phyloP scores from a whole-genome alignment of 37 sponge, comb jelly and placozoan species.

The Bolinopsis microptera region DNA sequence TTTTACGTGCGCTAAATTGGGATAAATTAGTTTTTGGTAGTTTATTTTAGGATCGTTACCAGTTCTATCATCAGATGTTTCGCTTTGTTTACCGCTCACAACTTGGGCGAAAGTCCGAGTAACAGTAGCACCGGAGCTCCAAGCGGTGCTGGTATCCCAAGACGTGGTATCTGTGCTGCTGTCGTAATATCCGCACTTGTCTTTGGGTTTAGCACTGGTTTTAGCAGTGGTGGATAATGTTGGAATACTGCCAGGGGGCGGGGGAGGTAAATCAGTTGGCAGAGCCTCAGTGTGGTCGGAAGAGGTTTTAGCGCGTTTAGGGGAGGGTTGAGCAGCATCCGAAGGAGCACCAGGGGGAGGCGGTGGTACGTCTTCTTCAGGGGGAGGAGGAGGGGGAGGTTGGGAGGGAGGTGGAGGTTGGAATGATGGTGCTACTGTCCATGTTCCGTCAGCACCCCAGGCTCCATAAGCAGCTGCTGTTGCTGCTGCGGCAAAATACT shows the following conservation, averaged over 20 bases:
- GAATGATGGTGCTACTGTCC: not conserved
- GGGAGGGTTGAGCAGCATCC: not conserved
- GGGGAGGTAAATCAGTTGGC: constrained; percentile 49
- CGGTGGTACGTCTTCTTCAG: constrained; percentile 20
- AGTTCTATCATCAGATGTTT: not conserved
- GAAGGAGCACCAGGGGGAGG: constrained; percentile 10
- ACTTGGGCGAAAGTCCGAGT: constrained; percentile 25
- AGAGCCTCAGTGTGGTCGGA: not conserved
- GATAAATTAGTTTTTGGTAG: not conserved
- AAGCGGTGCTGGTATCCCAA: not conserved
- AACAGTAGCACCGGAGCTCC: not conserved
- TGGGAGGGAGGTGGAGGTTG: constrained; percentile 46
- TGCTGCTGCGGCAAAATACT: not conserved
- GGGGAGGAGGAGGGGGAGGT: constrained; percentile 55
- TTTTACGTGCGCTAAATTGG: too few species aligned
- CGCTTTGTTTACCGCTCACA: not conserved
- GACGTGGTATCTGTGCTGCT: not conserved
- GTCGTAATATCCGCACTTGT: constrained; percentile 58
- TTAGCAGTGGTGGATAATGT: not conserved
- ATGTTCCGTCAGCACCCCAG: not conserved
- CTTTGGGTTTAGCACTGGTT: not conserved
- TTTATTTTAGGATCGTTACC: not conserved
- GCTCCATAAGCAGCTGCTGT: constrained; percentile 6
- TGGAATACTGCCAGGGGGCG: constrained; percentile 35
- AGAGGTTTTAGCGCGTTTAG: constrained; percentile 52